phyloP scores from a whole-genome alignment of 2,888 invertebrate genomes.

The Pimpla rufipes region DNA sequence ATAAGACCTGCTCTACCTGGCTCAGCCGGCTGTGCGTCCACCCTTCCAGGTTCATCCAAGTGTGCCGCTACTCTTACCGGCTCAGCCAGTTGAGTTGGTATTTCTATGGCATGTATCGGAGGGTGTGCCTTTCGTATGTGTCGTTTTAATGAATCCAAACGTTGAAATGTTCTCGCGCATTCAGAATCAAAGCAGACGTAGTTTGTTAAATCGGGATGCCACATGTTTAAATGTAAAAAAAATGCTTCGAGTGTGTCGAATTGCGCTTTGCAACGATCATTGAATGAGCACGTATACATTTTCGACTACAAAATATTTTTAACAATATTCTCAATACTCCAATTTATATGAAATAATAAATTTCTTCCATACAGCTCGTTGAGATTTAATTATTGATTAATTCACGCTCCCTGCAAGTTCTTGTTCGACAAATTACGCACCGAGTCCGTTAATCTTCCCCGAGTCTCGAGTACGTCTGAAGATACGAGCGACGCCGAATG shows the following conservation, averaged over 20 bases:
- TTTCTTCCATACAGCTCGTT: not conserved
- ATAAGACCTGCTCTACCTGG: too few species aligned
- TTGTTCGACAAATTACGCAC: not conserved
- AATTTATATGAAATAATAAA: not conserved
- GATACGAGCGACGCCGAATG: not conserved
- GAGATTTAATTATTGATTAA: conserved; percentile 6
- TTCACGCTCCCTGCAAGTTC: not conserved
- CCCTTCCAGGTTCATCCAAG: not conserved
- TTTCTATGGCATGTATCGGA: conserved; percentile 4
- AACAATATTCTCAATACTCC: not conserved
- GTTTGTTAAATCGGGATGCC: conserved; percentile 24
- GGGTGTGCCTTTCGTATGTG: conserved; percentile 43
- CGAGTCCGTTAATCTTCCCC: not conserved
- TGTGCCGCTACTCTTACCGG: conserved; percentile 26
- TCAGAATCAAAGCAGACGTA: conserved; percentile 32
- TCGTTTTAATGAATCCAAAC: conserved; percentile 46
- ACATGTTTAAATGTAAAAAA: conserved; percentile 41
- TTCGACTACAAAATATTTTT: not conserved
- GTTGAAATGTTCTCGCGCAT: conserved; percentile 47
- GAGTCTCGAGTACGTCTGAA: not conserved
- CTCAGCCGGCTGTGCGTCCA: too few species aligned
- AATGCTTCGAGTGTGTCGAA: conserved; percentile 38
- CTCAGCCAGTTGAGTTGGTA: not conserved
- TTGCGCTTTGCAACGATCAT: conserved; percentile 18
- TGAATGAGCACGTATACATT: conserved; percentile 30